Evolutionary conservation across 2,113 vertebrate genomes (phyloP), one percentile per base, ranked within the genome.

Genomic region (Myotis lucifugus): DNA sequence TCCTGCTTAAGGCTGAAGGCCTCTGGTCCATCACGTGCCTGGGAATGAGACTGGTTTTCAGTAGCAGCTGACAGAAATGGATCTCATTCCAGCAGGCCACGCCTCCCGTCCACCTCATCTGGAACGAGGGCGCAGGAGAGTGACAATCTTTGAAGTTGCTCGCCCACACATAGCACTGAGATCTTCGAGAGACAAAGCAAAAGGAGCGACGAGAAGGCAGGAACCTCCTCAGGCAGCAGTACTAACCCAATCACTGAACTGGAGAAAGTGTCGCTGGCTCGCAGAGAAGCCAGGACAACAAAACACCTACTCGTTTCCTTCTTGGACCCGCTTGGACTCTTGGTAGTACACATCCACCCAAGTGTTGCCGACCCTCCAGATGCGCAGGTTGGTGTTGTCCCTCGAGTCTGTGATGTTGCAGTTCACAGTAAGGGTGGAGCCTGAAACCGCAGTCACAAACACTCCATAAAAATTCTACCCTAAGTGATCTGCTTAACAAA

Each of bases 261-360:
- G 19, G 29, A 74, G 54, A 32, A 37, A 73, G 32, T 6, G 11
- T 29, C 37, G 74, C 32, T 5, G 11, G 61, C 12, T 52, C n/a
- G 67, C 9, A 32, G 54, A 52, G 48, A 82, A 72, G 34, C 29
- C 48, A 59, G 12, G 48, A 52, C 61, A 74, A 14, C 9, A 46
- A 52, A 61, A 76, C 19, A 93, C 97, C n/a, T 89, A 97, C 97
- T 97, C 97, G 0, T 79, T 32, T 48, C 97, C 97, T 89, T 97
- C 97, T 56, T 2, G 78, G 85, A 97, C 46, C 27, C 97, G 95
- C 11, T 12, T 77, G 74, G 95, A 89, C 14, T 92, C 91, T 0
- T 0, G 23, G 8, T 97, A 97, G 76, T 96, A 96, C 4, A 5
- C 0, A 8, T 97, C 59, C 52, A 97, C 97, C 82, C 67, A 25